A percentile compares a stretch with the other conserved stretches of the same genome.
Conservation (phyloP, 2,888 invertebrate genomes). For the Priocnemis perturbator region DNA sequence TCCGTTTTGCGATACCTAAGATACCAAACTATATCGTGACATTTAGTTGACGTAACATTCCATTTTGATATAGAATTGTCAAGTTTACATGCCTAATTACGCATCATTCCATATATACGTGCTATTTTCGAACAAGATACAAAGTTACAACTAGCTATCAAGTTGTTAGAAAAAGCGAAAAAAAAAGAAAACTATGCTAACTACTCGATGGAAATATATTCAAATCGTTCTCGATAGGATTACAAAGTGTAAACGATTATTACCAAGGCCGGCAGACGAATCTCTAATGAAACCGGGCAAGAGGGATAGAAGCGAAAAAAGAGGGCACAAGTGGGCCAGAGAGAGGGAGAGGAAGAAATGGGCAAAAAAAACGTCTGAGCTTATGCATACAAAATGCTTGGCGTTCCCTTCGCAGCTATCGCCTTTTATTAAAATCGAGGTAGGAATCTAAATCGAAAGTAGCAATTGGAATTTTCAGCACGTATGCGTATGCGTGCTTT, state of each 20-base stretch:
- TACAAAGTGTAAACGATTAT: constrained; percentile 21
- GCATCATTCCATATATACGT: too few relatives aligned
- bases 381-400: constrained; percentile 19
- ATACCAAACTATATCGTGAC: too few relatives aligned
- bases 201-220: constrained; percentile 20
- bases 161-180: background rate
- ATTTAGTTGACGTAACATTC: too few relatives aligned
- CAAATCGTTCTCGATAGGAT: constrained; percentile 17
- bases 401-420: constrained; percentile 4
- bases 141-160: too few relatives aligned
- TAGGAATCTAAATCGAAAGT: constrained; percentile 6
- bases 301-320: background rate
- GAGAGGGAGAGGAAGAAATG: background rate
- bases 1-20: too few relatives aligned
- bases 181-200: background rate
- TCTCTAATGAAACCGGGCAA: constrained; percentile 7
- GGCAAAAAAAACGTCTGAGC: background rate
- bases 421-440: constrained; percentile 13
- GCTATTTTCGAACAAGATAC: too few relatives aligned
- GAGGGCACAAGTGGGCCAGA: background rate
- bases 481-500: too few relatives aligned
- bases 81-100: too few relatives aligned
- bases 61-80: too few relatives aligned
- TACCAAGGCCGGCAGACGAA: constrained; percentile 9
- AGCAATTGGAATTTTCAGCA: constrained; percentile 5